A percentile compares a stretch with the other conserved stretches of the same genome.
Conservation (phyloP, 2,113 vertebrate species). For the Gadus macrocephalus region DNA sequence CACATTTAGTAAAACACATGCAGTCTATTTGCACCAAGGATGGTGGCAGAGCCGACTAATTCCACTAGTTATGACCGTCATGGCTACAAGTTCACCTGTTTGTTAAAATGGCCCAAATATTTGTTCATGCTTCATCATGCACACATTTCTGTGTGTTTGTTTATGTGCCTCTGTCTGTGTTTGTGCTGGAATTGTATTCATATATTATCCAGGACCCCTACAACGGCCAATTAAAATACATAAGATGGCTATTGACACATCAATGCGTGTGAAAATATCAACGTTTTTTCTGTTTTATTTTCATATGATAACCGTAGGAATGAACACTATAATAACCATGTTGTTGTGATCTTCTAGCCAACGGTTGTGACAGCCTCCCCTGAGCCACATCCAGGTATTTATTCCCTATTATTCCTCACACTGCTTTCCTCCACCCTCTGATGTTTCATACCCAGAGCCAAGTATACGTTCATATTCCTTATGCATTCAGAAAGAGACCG, state of each 20-base stretch:
- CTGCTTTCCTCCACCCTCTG: constrained; percentile 18
- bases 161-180: too few species aligned
- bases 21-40: too few species aligned
- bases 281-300: not conserved
- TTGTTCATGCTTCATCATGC: too few species aligned
- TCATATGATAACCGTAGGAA: not conserved
- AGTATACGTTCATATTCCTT: constrained; percentile 24
- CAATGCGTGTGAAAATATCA: too few species aligned
- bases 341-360: constrained; percentile 57
- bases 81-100: too few species aligned
- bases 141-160: too few species aligned
- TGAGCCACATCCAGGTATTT: constrained; percentile 59
- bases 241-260: too few species aligned
- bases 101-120: too few species aligned
- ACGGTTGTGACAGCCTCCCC: constrained; percentile 62
- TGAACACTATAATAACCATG: constrained; percentile 3
- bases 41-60: not conserved
- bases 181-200: too few species aligned
- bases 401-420: not conserved
- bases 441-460: constrained; percentile 27
- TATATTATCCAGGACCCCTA: too few species aligned
- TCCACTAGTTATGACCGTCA: too few species aligned
- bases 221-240: too few species aligned
- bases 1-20: constrained; percentile 39
- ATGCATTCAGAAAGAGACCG: constrained; percentile 24